Conservation (phyloP, 2,113 vertebrate species). For the Thunnus thynnus region DNA sequence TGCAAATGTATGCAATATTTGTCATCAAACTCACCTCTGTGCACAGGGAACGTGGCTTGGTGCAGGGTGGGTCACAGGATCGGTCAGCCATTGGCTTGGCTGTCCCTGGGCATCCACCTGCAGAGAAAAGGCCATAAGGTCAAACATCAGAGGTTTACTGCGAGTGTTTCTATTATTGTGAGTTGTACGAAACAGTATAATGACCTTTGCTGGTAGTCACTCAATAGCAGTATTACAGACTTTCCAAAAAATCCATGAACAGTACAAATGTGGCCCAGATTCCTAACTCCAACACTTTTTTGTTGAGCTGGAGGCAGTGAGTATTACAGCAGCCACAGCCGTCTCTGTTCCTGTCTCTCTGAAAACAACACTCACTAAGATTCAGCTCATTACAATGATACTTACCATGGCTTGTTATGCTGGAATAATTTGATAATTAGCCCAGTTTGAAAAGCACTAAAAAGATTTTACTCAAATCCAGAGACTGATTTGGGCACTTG, state of each 20-base stretch:
- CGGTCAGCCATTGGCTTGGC: slow-evolving; percentile 91
- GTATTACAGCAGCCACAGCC: slow-evolving; percentile 15
- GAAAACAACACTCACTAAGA: slow-evolving; percentile 27
- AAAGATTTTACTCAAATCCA: slow-evolving; percentile 26
- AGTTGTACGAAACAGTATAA: background rate
- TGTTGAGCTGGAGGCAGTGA: slow-evolving; percentile 38
- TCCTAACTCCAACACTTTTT: background rate
- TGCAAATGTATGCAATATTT: background rate
- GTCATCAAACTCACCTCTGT: slow-evolving; percentile 90
- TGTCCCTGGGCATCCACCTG: slow-evolving; percentile 92
- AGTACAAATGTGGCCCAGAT: slow-evolving; percentile 2
- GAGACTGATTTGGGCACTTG: slow-evolving; percentile 6
- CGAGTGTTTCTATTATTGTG: background rate
- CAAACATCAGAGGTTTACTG: slow-evolving; percentile 10
- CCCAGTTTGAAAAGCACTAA: slow-evolving; percentile 8
- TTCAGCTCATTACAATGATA: slow-evolving; percentile 6
- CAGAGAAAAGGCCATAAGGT: slow-evolving; percentile 64
- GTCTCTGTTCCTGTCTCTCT: background rate
- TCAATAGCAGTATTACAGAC: background rate
- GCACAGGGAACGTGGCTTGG: slow-evolving; percentile 91
- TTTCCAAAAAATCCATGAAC: background rate
- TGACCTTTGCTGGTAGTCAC: background rate
- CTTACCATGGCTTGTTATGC: background rate
- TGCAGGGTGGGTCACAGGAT: slow-evolving; percentile 94
- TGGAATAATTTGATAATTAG: slow-evolving; percentile 33